phyloP scores from a whole-genome alignment of 2,888 invertebrate species.

The Tenthredo livida region DNA sequence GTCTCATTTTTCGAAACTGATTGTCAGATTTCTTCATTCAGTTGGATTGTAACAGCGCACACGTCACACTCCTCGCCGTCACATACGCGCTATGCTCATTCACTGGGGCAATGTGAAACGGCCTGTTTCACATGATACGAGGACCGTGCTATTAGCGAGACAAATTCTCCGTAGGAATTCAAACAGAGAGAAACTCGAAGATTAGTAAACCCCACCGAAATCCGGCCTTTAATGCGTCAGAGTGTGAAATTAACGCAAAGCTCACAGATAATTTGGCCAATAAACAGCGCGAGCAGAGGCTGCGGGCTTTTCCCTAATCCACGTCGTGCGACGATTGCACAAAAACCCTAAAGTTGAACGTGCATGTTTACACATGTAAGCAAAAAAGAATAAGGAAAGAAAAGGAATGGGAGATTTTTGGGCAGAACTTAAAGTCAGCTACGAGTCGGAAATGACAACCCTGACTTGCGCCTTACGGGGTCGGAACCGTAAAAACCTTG shows the following conservation, averaged over 20 bases:
- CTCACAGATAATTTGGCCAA: conserved; percentile 6
- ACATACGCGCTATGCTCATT: background rate
- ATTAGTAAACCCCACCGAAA: conserved; percentile 21
- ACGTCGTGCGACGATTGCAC: background rate
- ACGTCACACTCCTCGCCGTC: background rate
- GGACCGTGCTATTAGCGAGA: conserved; percentile 49
- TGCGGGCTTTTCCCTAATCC: background rate
- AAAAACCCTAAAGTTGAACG: background rate
- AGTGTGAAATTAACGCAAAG: conserved; percentile 30
- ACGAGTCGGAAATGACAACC: background rate
- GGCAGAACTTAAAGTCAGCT: background rate
- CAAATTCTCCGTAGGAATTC: conserved; percentile 56
- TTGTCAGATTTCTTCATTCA: too few relatives aligned
- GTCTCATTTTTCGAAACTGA: too few relatives aligned
- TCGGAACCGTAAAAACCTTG: conserved; percentile 26
- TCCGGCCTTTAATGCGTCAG: conserved; percentile 18
- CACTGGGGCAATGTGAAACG: background rate
- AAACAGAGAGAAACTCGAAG: conserved; percentile 32
- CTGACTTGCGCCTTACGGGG: conserved; percentile 5
- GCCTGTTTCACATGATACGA: conserved; percentile 18
- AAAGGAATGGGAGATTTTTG: background rate
- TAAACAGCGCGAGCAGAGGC: background rate
- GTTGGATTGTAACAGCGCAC: background rate
- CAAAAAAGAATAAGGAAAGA: background rate
- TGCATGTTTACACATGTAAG: background rate